Evolutionary conservation across 2,113 vertebrate species (phyloP).

Genomic region (Turdus rufiventris): DNA sequence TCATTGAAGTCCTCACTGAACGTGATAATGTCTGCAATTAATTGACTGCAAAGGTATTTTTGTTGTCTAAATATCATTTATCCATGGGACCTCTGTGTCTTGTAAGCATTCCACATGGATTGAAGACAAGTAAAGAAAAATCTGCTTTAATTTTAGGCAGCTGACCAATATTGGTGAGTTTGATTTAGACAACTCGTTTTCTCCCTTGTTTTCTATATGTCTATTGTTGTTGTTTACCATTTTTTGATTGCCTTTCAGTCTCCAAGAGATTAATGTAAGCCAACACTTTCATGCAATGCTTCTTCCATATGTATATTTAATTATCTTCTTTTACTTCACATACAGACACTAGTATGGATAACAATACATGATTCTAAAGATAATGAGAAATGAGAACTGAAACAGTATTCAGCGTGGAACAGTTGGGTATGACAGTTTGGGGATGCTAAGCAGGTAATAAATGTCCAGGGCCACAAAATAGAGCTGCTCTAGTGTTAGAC

Average conservation of each 20-base stretch:
- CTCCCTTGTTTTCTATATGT: neutral
- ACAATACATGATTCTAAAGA: neutral
- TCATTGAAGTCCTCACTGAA: fast-evolving
- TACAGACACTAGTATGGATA: neutral
- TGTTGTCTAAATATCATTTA: neutral
- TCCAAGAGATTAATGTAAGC: neutral
- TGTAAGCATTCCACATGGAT: neutral
- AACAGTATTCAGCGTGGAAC: neutral
- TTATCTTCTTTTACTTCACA: neutral
- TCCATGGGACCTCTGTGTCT: neutral
- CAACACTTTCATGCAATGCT: neutral
- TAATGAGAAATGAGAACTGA: neutral
- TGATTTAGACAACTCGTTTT: neutral
- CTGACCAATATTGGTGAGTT: neutral
- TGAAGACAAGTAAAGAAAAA: neutral
- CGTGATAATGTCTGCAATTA: neutral
- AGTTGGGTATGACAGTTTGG: neutral
- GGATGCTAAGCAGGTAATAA: neutral
- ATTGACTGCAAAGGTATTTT: neutral
- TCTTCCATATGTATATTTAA: neutral
- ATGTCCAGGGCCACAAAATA: neutral
- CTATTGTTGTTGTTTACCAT: neutral
- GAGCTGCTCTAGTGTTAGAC: neutral
- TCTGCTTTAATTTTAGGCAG: neutral
- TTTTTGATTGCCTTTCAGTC: neutral